Evolutionary conservation across 2,888 invertebrate species (phyloP).

Genomic region (Melanophora roralis): DNA sequence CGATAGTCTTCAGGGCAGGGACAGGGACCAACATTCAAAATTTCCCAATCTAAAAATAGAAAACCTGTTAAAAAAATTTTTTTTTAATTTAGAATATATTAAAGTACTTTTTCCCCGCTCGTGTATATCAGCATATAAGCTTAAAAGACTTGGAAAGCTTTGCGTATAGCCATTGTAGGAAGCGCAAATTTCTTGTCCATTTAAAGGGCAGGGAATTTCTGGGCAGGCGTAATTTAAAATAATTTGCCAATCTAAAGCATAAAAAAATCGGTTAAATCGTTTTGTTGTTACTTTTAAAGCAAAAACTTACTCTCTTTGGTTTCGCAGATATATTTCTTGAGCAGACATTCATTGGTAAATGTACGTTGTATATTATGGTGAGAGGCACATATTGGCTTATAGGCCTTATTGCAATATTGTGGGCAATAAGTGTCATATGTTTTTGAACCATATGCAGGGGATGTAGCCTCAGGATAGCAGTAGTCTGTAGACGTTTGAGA

Average conservation of each 20-base stretch:
- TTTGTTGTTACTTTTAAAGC: neutral
- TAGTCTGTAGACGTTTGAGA: neutral
- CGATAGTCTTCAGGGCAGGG: constrained; percentile 23
- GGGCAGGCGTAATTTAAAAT: constrained; percentile 21
- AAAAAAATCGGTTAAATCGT: neutral
- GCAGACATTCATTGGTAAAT: constrained; percentile 33
- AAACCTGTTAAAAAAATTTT: neutral
- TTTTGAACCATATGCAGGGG: neutral
- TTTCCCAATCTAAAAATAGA: constrained; percentile 27
- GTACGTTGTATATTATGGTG: constrained; percentile 20
- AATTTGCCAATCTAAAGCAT: constrained; percentile 32
- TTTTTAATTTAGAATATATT: neutral
- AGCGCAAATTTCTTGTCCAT: constrained; percentile 21
- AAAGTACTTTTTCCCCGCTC: constrained; percentile 1
- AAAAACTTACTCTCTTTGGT: constrained; percentile 21
- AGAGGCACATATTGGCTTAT: constrained; percentile 6
- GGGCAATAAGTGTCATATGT: constrained; percentile 2
- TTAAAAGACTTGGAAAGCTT: constrained; percentile 20
- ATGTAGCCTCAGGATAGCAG: neutral
- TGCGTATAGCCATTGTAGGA: neutral
- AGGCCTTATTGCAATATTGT: constrained; percentile 6
- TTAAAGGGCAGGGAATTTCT: neutral
- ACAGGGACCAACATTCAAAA: constrained; percentile 30
- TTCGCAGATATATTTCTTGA: constrained; percentile 19
- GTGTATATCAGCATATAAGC: constrained; percentile 22